Evolutionary conservation across 2,888 invertebrate species (phyloP).

Genomic region (Embidobia sp.): DNA sequence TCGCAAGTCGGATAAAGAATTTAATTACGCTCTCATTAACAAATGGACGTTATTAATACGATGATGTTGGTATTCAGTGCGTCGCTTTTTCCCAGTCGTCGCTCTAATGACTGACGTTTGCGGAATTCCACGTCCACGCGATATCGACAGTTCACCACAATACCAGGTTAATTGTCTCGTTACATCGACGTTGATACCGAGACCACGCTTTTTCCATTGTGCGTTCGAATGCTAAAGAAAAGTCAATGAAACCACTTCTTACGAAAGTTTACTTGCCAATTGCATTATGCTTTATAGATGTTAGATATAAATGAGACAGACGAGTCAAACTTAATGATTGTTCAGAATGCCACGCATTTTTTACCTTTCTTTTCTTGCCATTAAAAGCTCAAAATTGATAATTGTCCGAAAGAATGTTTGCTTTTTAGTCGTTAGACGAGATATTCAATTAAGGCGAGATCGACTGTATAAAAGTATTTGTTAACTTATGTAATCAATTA

Average conservation of each 20-base stretch:
- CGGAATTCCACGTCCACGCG: conserved; percentile 52
- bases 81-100: conserved; percentile 34
- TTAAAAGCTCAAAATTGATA: conserved; percentile 1
- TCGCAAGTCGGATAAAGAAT: conserved; percentile 23
- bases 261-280: conserved; percentile 60
- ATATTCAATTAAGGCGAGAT: no score
- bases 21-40: conserved; percentile 50
- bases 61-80: conserved; percentile 28
- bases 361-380: neutral
- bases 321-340: conserved; percentile 29
- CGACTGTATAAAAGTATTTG: no score
- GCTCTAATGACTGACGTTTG: conserved; percentile 47
- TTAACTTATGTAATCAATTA: no score
- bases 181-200: conserved; percentile 48
- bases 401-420: conserved; percentile 1
- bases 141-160: conserved; percentile 53
- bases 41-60: conserved; percentile 52
- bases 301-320: conserved; percentile 46
- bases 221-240: conserved; percentile 64
- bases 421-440: no score
- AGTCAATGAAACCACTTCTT: conserved; percentile 69
- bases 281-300: conserved; percentile 57
- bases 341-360: conserved; percentile 24
- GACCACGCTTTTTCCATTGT: conserved; percentile 57
- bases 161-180: conserved; percentile 67